Percentiles rank a stretch among this genome's conserved stretches.
These are phyloP conservation scores for Cliona cf. orientalis DNA, from an alignment of 37 sponge, comb jelly and placozoan genomes.

Conservation along the genomic window DNA sequence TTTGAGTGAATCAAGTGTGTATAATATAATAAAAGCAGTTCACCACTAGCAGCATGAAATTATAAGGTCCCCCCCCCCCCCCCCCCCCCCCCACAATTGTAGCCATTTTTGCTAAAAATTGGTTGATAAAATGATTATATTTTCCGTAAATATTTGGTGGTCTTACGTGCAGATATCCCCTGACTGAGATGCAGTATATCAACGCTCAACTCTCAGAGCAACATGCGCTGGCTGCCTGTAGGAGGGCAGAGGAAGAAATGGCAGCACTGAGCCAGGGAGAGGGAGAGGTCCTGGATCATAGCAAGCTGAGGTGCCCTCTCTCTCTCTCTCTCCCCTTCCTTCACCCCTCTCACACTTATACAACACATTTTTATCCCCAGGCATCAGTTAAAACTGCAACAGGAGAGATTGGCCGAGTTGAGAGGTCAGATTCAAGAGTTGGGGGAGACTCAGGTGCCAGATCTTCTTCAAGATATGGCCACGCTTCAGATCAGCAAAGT, in stretches of 20 bases:
- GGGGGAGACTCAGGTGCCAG: slow-evolving; percentile 17
- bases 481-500: slow-evolving; percentile 53
- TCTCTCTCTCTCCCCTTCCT: background rate
- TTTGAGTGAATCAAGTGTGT: no score
- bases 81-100: no score
- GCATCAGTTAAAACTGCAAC: slow-evolving; percentile 26
- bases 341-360: background rate
- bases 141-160: no score
- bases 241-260: slow-evolving; percentile 39
- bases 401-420: slow-evolving; percentile 15
- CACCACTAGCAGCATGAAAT: no score
- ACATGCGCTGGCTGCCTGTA: slow-evolving; percentile 29
- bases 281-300: background rate
- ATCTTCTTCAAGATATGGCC: slow-evolving; percentile 54
- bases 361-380: slow-evolving; percentile 1
- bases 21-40: no score
- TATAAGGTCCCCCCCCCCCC: no score
- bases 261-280: background rate
- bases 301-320: background rate
- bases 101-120: no score
- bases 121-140: no score
- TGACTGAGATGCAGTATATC: slow-evolving; percentile 46
- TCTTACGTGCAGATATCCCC: slow-evolving; percentile 37
- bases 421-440: slow-evolving; percentile 7
- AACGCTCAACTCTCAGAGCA: slow-evolving; percentile 18